Evolutionary conservation across 2,888 invertebrate genomes (phyloP).

Genomic region (Linnaemya tessellans): DNA sequence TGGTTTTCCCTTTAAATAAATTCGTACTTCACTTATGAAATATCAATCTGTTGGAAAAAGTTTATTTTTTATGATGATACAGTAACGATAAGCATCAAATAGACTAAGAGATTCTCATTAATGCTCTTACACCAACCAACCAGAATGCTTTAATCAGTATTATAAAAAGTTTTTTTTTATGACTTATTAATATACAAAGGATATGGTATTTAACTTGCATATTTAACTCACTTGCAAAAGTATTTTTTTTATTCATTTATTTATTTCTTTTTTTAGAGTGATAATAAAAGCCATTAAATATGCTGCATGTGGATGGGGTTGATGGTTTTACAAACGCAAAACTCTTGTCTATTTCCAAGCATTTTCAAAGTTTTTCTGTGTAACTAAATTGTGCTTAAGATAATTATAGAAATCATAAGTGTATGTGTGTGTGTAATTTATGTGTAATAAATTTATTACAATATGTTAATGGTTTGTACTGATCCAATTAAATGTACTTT

Average conservation of each 20-base stretch:
- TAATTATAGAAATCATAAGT: neutral
- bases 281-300: slow-evolving; percentile 9
- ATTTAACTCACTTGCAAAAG: slow-evolving; percentile 9
- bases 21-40: slow-evolving; percentile 17
- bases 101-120: slow-evolving; percentile 38
- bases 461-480: slow-evolving; percentile 59
- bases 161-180: slow-evolving; percentile 23
- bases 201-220: neutral
- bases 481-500: slow-evolving; percentile 55
- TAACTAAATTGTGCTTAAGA: neutral
- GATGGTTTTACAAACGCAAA: neutral
- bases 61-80: slow-evolving; percentile 52
- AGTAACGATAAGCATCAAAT: slow-evolving; percentile 26
- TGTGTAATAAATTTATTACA: slow-evolving; percentile 56
- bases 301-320: neutral
- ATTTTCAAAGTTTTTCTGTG: neutral
- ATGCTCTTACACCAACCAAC: neutral
- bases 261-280: neutral
- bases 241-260: no score
- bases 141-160: neutral
- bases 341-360: neutral
- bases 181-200: neutral
- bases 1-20: neutral
- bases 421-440: slow-evolving; percentile 3
- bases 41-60: slow-evolving; percentile 27